Base-by-base conservation (phyloP, 2,797 vertebrate genomes). In the Agapornis canus region DNA sequence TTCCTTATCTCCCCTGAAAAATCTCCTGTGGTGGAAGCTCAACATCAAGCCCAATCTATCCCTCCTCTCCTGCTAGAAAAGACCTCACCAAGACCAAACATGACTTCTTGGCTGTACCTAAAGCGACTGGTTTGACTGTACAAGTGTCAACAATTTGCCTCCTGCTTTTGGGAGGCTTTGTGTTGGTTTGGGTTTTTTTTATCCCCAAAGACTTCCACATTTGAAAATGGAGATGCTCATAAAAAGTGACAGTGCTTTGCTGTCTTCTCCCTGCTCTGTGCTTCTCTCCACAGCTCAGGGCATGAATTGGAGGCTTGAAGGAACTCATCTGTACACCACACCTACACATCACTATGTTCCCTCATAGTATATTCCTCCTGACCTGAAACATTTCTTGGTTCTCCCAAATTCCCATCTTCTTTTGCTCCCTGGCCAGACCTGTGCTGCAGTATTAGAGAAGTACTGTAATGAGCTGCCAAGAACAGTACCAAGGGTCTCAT, bases 381-480 rank as follows among this genome's bases (percentile, higher is more conserved):
- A 81, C 80, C 59, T 71, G 82, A 79, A 76, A 51, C 64, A 80
- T 79, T 90, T 94, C 69, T 86, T 81, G 60, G 42, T 86, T 92
- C 61, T 94, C 71, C 66, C 81, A 47, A 39, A 68, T 73, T 94
- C 81, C 83, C 89, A 79, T 49, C 71, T 78, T 69, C 66, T 89
- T 73, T 25, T 89, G 59, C 88, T 92, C 70, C 66, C 82, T 9
- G 25, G 82, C 86, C 87, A 96, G 93, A 88, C 70, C 70, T 89
- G 64, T 42, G 51, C 92, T 95, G 73, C 68, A 91, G 70, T 43
- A 69, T 86, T 94, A 93, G 57, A 96, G 87, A 82, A 96, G 92
- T 5, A 94, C 70, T 70, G 56, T 91, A 92, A 95, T 86, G 75
- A 83, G 80, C 91, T 95, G 95, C 96, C 97, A 96, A 96, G 60